Base-by-base conservation (phyloP, 2,888 invertebrate species). In the Drosophila emarginata region DNA sequence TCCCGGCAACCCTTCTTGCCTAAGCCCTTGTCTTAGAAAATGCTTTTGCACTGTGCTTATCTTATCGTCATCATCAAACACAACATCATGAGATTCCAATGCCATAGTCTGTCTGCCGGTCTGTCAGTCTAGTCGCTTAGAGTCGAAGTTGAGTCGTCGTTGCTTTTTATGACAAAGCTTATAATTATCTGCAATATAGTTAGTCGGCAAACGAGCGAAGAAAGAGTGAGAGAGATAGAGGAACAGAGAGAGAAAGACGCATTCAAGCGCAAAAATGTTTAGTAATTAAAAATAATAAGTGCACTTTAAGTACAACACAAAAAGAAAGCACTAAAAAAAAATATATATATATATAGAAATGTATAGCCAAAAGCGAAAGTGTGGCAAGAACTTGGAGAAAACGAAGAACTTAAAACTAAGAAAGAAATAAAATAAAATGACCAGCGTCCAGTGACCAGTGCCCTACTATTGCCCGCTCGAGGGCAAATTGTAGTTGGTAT, bases 271-370 rank as follows among this genome's bases (percentile, higher is more conserved):
- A 62, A 72, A 75, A 75, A 69, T 66, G 70, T 66, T 45, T 67
- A 74, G 74, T 72, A 72, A 72, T 72, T 72, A 72, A 72, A 74
- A 74, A 72, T 74, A 72, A 72, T 74, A 72, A 72, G 61, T 61
- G 39, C 61, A 53, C 61, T 62, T 62, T 54, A 53, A 62, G 68
- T 59, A 61, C 72, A 21, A 45, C 18, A 45, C 15, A 18, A 11
- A 45, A 45, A 45, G 15, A 40, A 18, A 45, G 51, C 9, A 26
- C 53, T 32, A 32, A 32, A 59, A 50, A 45, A 56, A 59, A 51
- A 71, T 72, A 72, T 72, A 72, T 71, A 63, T 36, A 71, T 70
- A 51, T 50, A 26, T 18, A 21, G 28, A 45, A 45, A 2, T 28
- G 18, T 9, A 32, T 45, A 60, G n/a, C 14, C 50, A 36, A 60